Percentiles rank a stretch among this genome's conserved stretches.
phyloP scores from a whole-genome alignment of 2,888 invertebrate genomes.

The Erebia ligea region DNA sequence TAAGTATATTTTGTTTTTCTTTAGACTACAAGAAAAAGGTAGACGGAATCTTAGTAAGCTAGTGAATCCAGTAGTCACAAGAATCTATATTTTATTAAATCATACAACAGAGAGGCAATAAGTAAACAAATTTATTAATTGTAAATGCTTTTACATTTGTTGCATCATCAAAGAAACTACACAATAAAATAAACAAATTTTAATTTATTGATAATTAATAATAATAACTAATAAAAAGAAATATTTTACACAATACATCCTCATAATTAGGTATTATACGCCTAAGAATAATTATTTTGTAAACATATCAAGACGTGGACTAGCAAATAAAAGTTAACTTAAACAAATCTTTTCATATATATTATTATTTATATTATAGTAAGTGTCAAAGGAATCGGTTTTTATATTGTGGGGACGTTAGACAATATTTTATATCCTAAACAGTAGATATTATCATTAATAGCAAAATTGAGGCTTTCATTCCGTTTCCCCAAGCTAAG shows the following conservation, averaged over 20 bases:
- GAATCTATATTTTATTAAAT: conserved; percentile 1
- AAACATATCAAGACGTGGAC: conserved; percentile 80
- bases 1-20: background rate
- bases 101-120: conserved; percentile 23
- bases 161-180: conserved; percentile 34
- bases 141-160: conserved; percentile 25
- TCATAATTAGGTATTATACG: conserved; percentile 82
- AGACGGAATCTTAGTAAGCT: background rate
- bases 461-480: background rate
- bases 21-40: background rate
- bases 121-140: conserved; percentile 29
- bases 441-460: background rate
- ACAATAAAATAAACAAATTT: conserved; percentile 81
- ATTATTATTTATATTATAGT: conserved; percentile 21
- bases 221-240: conserved; percentile 77
- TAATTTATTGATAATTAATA: conserved; percentile 74
- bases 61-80: no score
- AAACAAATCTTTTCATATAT: conserved; percentile 56
- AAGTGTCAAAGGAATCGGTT: conserved; percentile 39
- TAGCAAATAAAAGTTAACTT: conserved; percentile 80
- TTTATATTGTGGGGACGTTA: conserved; percentile 27
- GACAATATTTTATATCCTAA: conserved; percentile 5
- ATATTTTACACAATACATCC: conserved; percentile 82
- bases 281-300: conserved; percentile 73
- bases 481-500: background rate